Evolutionary conservation across 2,113 vertebrate species (phyloP).

Genomic region (Mirza zaza): DNA sequence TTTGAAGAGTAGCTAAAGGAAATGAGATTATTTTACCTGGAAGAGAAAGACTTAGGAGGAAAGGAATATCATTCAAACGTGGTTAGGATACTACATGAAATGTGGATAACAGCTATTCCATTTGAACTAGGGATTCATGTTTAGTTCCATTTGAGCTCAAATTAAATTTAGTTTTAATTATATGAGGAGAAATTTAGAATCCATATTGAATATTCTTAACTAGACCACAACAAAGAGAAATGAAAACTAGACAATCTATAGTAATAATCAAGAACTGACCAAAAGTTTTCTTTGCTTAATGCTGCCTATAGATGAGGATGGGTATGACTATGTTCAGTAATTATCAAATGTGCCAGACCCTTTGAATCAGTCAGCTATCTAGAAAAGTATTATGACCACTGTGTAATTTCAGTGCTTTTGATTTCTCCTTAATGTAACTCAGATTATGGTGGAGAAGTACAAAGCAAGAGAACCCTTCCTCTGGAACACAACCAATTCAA

Average conservation of each 20-base stretch:
- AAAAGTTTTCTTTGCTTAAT: neutral
- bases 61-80: neutral
- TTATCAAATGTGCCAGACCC: neutral
- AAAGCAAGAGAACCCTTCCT: neutral
- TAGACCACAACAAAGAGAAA: neutral
- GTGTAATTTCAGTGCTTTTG: too few relatives aligned
- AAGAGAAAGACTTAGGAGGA: neutral
- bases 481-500: neutral
- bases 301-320: neutral
- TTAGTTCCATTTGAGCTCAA: neutral
- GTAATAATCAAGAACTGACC: neutral
- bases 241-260: constrained; percentile 17
- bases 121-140: neutral
- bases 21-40: neutral
- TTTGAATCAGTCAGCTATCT: neutral
- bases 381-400: neutral
- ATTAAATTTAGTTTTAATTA: constrained; percentile 16
- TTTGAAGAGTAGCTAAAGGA: neutral
- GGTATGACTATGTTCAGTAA: neutral
- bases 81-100: neutral
- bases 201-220: neutral
- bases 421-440: neutral
- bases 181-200: neutral
- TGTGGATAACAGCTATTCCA: neutral
- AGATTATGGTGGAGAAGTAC: neutral